Evolutionary conservation across 1,140 invertebrate species (phyloP), one percentile per base, ranked within the genome.

Genomic region (Mactra quadrangularis): DNA sequence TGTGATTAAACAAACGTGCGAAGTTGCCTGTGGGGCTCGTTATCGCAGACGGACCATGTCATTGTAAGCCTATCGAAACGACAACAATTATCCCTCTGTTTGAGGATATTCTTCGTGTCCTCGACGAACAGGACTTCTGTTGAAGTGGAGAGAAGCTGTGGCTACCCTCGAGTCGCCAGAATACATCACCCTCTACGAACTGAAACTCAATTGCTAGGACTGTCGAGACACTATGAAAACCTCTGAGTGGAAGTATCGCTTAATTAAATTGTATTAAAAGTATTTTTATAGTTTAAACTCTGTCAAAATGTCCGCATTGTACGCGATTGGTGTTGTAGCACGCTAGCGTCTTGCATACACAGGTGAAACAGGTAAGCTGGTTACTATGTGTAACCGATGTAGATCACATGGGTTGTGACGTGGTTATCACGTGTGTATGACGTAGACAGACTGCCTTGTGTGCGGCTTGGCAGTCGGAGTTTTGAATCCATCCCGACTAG

Each of bases 41-140:
- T 57, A 57, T 57, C 55, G 55, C 55, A 57, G 25, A 57, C 55
- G 25, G 55, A 57, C 22, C 55, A 57, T 25, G 22, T 22, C 17
- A 11, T 7, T n/a, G 9, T 57, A 57, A 17, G 7, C 17, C 13
- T 57, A 22, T 11, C 55, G 9, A 57, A 57, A 27, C 17, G 55
- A 11, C 55, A 57, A 25, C 55, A 57, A 25, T 57, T 57, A 57
- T 57, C 55, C 17, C 55, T 57, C 55, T 57, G 55, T 57, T 57
- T 27, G 13, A 57, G 55, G 55, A 57, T 27, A 57, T 57, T 57
- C 55, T 57, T 57, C 17, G 7, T 11, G 55, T 57, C 9, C 7
- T 57, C 55, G 55, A 57, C 55, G 55, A 57, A 27, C 55, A 27
- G 13, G 55, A 57, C 55, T 11, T 57, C 25, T 7, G 7, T 7